phyloP scores from a whole-genome alignment of 2,113 vertebrate genomes.

The Bos indicus region DNA sequence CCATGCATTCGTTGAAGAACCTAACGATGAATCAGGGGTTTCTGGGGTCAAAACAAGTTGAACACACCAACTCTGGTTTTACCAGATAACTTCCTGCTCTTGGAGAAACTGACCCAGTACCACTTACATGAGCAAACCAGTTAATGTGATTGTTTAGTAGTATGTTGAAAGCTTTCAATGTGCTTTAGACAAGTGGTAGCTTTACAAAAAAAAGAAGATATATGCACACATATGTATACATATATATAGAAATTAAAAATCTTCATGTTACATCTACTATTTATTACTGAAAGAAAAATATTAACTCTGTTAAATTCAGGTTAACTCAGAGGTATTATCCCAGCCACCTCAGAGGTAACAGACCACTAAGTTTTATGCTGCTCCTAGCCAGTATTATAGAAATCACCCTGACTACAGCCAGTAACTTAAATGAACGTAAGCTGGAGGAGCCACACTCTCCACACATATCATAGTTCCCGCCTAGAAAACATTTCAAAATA shows the following conservation, averaged over 20 bases:
- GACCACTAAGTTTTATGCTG: background rate
- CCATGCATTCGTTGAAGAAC: background rate
- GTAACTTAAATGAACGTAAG: background rate
- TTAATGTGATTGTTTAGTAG: background rate
- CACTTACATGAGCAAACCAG: constrained; percentile 9
- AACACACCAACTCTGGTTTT: constrained; percentile 7
- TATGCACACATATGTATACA: background rate
- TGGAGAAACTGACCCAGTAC: constrained; percentile 21
- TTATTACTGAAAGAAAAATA: background rate
- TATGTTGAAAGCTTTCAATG: background rate
- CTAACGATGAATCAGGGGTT: background rate
- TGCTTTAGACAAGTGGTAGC: background rate
- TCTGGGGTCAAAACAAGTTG: background rate
- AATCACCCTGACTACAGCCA: background rate
- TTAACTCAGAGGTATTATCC: background rate
- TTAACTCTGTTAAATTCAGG: background rate
- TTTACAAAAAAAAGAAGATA: background rate
- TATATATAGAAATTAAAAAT: background rate
- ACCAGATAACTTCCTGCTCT: constrained; percentile 25
- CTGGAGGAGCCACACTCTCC: background rate
- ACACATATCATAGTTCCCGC: background rate
- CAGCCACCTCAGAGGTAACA: background rate
- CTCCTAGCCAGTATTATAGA: background rate
- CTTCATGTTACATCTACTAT: background rate
- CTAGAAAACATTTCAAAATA: constrained; percentile 49